Evolutionary conservation across 2,888 invertebrate genomes (phyloP), one percentile per base, ranked within the genome.

Genomic region (Bellardia pandia): DNA sequence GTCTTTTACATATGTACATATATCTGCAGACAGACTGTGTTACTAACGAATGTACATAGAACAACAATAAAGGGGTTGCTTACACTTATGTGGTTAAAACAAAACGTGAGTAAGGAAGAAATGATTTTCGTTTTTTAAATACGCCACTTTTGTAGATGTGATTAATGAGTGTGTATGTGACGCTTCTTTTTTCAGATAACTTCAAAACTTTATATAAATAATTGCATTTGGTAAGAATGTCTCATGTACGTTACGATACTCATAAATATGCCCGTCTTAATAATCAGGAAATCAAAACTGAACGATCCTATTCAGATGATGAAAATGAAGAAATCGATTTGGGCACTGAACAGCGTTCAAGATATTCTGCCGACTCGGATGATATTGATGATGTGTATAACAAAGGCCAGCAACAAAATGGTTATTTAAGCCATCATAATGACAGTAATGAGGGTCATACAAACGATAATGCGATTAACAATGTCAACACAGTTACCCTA

Each of bases 291-390:
- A 69, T 72, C 13, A 75, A 64, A 64, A 78, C 53, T 4, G 66
- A 80, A 45, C 79, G 51, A 23, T 42, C 69, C 42, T 89, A 86
- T 83, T 88, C 89, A 2, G 85, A 91, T 71, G 91, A 90, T 75
- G 90, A 90, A 69, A 90, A 91, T 48, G 92, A 93, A 66, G 93
- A 92, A 89, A 91, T 93, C 64, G 91, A 91, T 78, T 90, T 93
- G 80, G 90, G 89, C 58, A 89, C 85, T 40, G 90, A 90, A 48
- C 81, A 89, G 48, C 75, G 77, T 53, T 53, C 74, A 30, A 76
- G 77, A 40, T 69, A 62, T 56, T 45, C 48, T 9, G 40, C 30
- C 16, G 75, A 60, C 64, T 85, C 58, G 23, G 74, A 86, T 53
- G 84, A 86, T n/a, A 79, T 78, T 53, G 81, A 81, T 16, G 74